Evolutionary conservation across 1,140 invertebrate genomes (phyloP).

Genomic region (Trichonephila inaurata): DNA sequence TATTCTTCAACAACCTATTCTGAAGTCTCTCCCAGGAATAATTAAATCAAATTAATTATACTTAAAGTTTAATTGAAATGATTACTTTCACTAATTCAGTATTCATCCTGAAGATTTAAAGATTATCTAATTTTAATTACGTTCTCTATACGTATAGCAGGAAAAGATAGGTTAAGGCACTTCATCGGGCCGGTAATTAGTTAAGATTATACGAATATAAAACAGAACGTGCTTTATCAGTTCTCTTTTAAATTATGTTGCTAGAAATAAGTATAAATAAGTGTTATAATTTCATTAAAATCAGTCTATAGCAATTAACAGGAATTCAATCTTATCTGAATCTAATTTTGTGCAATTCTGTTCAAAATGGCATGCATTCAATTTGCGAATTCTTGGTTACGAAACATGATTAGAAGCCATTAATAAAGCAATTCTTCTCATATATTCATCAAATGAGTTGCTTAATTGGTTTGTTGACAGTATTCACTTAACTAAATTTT

Average conservation of each 20-base stretch:
- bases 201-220: not conserved
- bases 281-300: too few species aligned
- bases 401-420: too few species aligned
- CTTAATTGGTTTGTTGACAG: too few species aligned
- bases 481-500: too few species aligned
- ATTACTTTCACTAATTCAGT: slow-evolving; percentile 1
- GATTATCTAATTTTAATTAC: slow-evolving; percentile 13
- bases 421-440: too few species aligned
- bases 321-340: too few species aligned
- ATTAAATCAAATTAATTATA: slow-evolving; percentile 17
- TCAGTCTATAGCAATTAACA: too few species aligned
- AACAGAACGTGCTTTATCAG: not conserved
- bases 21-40: not conserved
- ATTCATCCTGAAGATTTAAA: not conserved
- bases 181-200: not conserved
- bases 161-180: not conserved
- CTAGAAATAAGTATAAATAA: not conserved
- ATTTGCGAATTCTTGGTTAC: too few species aligned
- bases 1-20: not conserved
- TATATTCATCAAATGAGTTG: too few species aligned
- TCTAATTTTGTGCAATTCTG: too few species aligned
- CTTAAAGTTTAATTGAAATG: slow-evolving; percentile 41
- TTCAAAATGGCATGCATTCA: too few species aligned
- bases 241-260: not conserved
- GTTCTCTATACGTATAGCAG: not conserved